Percentiles rank a stretch among this genome's conserved stretches.
Conservation (phyloP, 2,113 vertebrate species). For the Melierax canorus region DNA sequence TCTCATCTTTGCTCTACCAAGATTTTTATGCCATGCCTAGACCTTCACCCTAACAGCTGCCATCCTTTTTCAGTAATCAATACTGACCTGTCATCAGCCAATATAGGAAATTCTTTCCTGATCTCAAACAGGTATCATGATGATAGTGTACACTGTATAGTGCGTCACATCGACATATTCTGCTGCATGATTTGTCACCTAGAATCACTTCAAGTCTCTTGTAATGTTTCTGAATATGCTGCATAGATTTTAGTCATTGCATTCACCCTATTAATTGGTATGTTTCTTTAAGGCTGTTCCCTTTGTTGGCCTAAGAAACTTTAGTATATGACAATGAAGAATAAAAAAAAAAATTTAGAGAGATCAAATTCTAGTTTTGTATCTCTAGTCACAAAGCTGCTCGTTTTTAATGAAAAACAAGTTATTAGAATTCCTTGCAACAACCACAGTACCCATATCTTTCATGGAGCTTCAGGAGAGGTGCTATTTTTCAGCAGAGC, state of each 20-base stretch:
- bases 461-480: background rate
- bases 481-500: background rate
- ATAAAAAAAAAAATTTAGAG: background rate
- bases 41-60: background rate
- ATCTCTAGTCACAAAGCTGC: background rate
- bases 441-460: background rate
- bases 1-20: background rate
- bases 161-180: background rate
- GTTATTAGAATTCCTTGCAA: background rate
- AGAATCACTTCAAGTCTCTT: background rate
- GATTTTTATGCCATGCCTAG: background rate
- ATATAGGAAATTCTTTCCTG: background rate
- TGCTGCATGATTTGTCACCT: background rate
- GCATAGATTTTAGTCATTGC: background rate
- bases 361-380: background rate
- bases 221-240: background rate
- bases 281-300: constrained; percentile 31
- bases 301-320: background rate
- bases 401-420: background rate
- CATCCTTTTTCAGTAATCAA: background rate
- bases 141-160: rapidly evolving
- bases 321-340: background rate
- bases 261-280: background rate
- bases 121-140: background rate
- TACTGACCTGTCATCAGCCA: background rate